Evolutionary conservation across 1,140 invertebrate genomes (phyloP), one percentile per base, ranked within the genome.

Genomic region (Nephotettix cincticeps): DNA sequence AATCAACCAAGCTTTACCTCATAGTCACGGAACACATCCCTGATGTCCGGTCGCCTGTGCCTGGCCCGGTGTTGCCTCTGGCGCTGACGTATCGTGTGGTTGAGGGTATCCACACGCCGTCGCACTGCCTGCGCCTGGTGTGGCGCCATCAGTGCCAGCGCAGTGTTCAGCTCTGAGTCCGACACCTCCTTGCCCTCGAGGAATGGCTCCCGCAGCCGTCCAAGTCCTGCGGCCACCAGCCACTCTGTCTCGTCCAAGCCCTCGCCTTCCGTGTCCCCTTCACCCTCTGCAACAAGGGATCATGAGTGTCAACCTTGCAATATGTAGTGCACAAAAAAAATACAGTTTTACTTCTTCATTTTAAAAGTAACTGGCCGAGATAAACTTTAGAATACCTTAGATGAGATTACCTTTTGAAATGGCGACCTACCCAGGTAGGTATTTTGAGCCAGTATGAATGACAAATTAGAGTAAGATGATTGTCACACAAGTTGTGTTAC

Each of bases 21-120:
- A 67, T 90, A 83, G 81, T 93, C 91, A 80, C 89, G 87, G 76
- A 93, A 90, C 40, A 92, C 87, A 80, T 93, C 89, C 76, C 91
- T 82, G 61, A 93, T 92, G 77, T 93, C 91, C 19, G 89, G 89
- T 72, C 88, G 87, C 36, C 86, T 4, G 14, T 88, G 86, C 73
- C 88, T 78, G 76, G 83, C 81, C 77, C 88, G 83, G 43, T 86
- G 81, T 71, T 86, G 85, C 75, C 90, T 86, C 40, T 87, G 87
- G 61, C 87, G 83, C 73, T 86, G 87, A 21, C 90, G 85, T 0
- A 93, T 86, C 1, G 92, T 93, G 70, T 90, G 87, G 84, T 94
- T 94, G 1, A 94, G 83, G 0, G 90, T 88, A 25, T 86, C 83
- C 0, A 93, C 91, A n/a, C 92, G 82, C 67, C 90, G 83, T 76